Evolutionary conservation across 2,113 vertebrate species (phyloP).

Genomic region (Pyrgilauda ruficollis): DNA sequence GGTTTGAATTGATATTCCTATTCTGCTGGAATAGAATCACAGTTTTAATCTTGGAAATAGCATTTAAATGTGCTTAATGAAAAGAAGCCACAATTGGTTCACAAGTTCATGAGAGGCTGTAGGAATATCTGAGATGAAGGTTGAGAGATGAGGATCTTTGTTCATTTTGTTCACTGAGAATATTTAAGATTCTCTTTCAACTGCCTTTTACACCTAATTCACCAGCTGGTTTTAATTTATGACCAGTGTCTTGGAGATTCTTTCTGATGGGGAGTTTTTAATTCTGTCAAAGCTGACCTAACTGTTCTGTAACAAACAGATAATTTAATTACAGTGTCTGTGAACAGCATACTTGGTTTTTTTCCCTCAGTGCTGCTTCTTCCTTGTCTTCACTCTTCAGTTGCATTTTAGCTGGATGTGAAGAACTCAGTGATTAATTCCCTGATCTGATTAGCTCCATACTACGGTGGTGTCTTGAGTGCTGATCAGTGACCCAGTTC

Average conservation of each 20-base stretch:
- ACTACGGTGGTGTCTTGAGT: background rate
- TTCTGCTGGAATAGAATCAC: background rate
- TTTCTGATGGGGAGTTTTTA: background rate
- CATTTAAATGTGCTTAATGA: background rate
- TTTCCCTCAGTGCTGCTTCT: background rate
- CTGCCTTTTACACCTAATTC: background rate
- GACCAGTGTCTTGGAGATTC: background rate
- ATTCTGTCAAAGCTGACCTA: background rate
- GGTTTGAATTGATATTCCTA: background rate
- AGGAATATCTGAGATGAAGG: background rate
- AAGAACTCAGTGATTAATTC: background rate
- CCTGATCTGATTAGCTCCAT: background rate
- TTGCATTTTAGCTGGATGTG: background rate
- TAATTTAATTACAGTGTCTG: background rate
- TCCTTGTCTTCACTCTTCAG: background rate
- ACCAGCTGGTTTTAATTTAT: background rate
- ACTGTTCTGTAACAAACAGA: background rate
- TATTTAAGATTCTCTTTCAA: background rate
- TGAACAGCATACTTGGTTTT: background rate
- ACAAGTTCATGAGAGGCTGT: background rate
- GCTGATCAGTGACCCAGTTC: background rate
- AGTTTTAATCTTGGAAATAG: background rate
- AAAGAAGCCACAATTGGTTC: background rate
- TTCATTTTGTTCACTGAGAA: background rate
- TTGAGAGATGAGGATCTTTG: background rate